Percentiles rank a stretch among this genome's conserved stretches.
phyloP scores from a whole-genome alignment of 2,888 invertebrate genomes.

The Selenia dentaria region DNA sequence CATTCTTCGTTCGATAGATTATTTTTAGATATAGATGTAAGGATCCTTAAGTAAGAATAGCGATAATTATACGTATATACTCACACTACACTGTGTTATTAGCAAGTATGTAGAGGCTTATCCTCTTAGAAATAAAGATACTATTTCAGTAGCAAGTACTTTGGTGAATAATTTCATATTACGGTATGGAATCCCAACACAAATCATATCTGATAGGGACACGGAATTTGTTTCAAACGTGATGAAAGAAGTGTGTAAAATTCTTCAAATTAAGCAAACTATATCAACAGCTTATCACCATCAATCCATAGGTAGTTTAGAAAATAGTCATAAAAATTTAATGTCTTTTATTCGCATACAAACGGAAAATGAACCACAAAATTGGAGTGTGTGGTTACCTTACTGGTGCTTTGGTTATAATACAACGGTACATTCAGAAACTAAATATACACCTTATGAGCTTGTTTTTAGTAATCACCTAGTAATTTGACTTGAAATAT shows the following conservation, averaged over 20 bases:
- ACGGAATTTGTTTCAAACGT: slow-evolving; percentile 11
- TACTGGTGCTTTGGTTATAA: slow-evolving; percentile 4
- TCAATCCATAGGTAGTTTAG: neutral
- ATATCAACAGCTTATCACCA: neutral
- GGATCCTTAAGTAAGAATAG: neutral
- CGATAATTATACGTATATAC: slow-evolving; percentile 3
- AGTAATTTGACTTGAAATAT: neutral
- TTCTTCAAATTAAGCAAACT: slow-evolving; percentile 2
- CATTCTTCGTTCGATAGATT: no score
- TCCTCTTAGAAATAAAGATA: slow-evolving; percentile 4
- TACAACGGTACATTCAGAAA: slow-evolving; percentile 1
- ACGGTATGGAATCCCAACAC: slow-evolving; percentile 2
- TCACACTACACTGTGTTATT: slow-evolving; percentile 11
- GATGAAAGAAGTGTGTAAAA: slow-evolving; percentile 7
- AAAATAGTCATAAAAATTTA: neutral
- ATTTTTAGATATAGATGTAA: neutral
- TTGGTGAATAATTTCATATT: slow-evolving; percentile 5
- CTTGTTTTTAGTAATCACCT: slow-evolving; percentile 2
- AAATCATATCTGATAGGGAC: slow-evolving; percentile 3
- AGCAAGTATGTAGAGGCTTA: slow-evolving; percentile 14
- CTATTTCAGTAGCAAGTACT: slow-evolving; percentile 1
- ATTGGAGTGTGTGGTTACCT: slow-evolving; percentile 3
- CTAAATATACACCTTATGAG: slow-evolving; percentile 1
- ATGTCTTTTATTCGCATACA: neutral
- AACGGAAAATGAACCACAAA: neutral